A percentile compares a stretch with the other conserved stretches of the same genome.
Conservation (phyloP, 2,797 vertebrate genomes). For the Melanotaenia trifasciata region DNA sequence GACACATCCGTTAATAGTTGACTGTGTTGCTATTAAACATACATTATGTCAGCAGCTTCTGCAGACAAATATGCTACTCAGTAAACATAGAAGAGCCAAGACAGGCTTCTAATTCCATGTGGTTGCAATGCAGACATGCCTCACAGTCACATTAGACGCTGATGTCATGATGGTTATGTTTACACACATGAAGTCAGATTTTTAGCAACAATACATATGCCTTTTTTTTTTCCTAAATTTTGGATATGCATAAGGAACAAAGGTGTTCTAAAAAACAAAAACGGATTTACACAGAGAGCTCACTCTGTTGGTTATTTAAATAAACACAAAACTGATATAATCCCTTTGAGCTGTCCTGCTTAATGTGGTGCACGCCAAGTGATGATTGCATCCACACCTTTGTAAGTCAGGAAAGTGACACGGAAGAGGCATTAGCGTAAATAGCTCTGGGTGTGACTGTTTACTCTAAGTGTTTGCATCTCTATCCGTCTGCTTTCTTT, state of each 20-base stretch:
- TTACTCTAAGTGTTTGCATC: constrained; percentile 45
- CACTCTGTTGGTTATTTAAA: constrained; percentile 30
- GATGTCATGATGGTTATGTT: constrained; percentile 59
- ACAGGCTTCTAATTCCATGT: constrained; percentile 22
- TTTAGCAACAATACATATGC: constrained; percentile 11
- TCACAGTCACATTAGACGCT: constrained; percentile 22
- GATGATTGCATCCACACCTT: constrained; percentile 67
- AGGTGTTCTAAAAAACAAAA: constrained; percentile 26
- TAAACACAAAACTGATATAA: constrained; percentile 60
- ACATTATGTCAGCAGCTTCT: constrained; percentile 34
- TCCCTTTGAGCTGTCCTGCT: constrained; percentile 47
- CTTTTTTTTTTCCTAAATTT: constrained; percentile 15
- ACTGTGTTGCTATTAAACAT: constrained; percentile 4
- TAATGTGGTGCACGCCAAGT: constrained; percentile 54
- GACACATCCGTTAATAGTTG: constrained; percentile 30
- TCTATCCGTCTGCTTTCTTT: constrained; percentile 55
- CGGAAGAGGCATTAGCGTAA: constrained; percentile 55
- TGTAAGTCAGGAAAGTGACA: constrained; percentile 49
- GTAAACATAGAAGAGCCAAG: constrained; percentile 39
- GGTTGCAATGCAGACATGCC: constrained; percentile 16
- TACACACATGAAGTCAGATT: constrained; percentile 38
- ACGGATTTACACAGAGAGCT: constrained; percentile 23
- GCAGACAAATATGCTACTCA: constrained; percentile 22
- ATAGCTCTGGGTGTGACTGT: constrained; percentile 58
- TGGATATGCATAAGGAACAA: constrained; percentile 3